Base-by-base conservation (phyloP, 2,113 vertebrate genomes). In the Phasianus colchicus region DNA sequence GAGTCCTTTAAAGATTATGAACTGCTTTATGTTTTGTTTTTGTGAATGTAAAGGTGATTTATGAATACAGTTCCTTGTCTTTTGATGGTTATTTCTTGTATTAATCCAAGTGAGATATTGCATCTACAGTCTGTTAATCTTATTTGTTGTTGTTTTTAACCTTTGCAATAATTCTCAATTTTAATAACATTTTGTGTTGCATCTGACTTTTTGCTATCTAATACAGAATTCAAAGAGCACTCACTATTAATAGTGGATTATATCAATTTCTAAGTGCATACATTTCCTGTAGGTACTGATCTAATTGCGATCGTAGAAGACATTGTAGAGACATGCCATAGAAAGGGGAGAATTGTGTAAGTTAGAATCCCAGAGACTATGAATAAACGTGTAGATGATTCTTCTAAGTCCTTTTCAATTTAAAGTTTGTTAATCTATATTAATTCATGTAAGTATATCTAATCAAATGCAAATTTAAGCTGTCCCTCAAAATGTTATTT, bases 241-340 rank as follows among this genome's bases (percentile, higher is more conserved):
- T 55, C 42, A 86, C 88, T 95, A 92, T 94, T 96, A 97, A 95
- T 96, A 97, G 94, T 91, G 92, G 48, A 64, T 88, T 97, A 85
- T 97, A 95, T 97, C 89, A 94, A 91, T 96, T 95, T 95, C 74
- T 90, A 93, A 95, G 90, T 95, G 96, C 91, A 93, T 79, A 82
- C 88, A 95, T 96, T 97, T 97, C 96, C 95, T 97, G 95, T 96
- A 95, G 92, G 73, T 96, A 93, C 91, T 82, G 91, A 84, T 96
- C 84, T 97, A 97, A 97, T 97, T 97, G 96, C 96, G 96, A 96
- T 97, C 95, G 96, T 67, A 89, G 95, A 67, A 97, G 83, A 92
- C 89, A 94, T 96, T 96, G 95, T 92, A 94, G 93, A 90, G 92
- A 94, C 94, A 89, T 86, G 40, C 86, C 81, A 83, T 87, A 92